phyloP scores from a whole-genome alignment of 92 coral and sea anemone genomes.

The Porites evermanni region DNA sequence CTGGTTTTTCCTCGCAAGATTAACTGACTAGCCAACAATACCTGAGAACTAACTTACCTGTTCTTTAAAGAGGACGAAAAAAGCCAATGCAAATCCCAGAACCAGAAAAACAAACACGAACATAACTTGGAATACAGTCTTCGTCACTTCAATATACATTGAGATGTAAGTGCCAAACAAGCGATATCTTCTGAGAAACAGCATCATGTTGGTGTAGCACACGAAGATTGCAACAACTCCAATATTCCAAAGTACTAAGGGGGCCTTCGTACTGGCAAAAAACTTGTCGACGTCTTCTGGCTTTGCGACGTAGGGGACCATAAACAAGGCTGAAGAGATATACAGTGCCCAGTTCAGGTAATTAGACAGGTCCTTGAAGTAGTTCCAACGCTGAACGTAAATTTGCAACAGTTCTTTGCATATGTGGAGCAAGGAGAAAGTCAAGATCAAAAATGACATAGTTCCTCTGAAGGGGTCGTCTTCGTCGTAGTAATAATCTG shows the following conservation, averaged over 20 bases:
- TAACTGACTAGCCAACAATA: too few species aligned
- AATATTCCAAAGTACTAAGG: slow-evolving; percentile 69
- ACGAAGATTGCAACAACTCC: slow-evolving; percentile 80
- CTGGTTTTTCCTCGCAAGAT: too few species aligned
- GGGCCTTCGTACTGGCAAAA: slow-evolving; percentile 49
- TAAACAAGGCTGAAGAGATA: slow-evolving; percentile 54
- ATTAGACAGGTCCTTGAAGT: slow-evolving; percentile 67
- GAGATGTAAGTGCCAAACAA: slow-evolving; percentile 75
- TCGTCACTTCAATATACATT: slow-evolving; percentile 77
- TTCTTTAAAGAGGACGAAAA: slow-evolving; percentile 74
- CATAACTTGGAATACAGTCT: slow-evolving; percentile 74
- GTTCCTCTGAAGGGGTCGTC: background rate
- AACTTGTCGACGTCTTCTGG: slow-evolving; percentile 20
- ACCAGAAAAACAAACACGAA: slow-evolving; percentile 63
- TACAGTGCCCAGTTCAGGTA: slow-evolving; percentile 72
- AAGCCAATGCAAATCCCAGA: slow-evolving; percentile 68
- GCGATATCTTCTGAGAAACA: slow-evolving; percentile 80
- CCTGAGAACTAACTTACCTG: slow-evolving; percentile 54
- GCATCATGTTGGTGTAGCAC: slow-evolving; percentile 79
- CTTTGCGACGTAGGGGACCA: slow-evolving; percentile 67
- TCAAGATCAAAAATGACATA: slow-evolving; percentile 39
- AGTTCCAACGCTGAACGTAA: slow-evolving; percentile 65
- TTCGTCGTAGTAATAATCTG: slow-evolving; percentile 7
- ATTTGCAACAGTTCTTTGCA: slow-evolving; percentile 79
- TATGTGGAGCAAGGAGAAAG: slow-evolving; percentile 60